Evolutionary conservation across 2,113 vertebrate species (phyloP).

Genomic region (Amblyornis subalaris): DNA sequence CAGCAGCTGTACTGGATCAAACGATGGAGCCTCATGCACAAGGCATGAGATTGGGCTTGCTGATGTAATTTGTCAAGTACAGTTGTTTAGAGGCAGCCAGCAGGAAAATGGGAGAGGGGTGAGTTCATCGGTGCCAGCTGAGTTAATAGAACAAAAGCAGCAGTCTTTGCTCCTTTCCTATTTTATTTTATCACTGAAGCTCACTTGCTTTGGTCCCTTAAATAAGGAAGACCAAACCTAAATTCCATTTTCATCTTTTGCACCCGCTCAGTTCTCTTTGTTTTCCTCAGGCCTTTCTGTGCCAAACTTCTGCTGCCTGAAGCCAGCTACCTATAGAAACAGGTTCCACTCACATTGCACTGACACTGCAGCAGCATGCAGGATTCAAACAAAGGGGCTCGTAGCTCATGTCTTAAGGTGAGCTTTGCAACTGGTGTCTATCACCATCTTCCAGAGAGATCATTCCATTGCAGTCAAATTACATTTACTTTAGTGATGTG

Average conservation of each 20-base stretch:
- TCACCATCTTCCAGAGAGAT: background rate
- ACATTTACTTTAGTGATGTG: background rate
- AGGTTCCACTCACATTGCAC: background rate
- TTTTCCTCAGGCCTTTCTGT: background rate
- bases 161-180: background rate
- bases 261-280: background rate
- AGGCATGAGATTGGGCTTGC: background rate
- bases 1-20: background rate
- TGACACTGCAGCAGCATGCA: background rate
- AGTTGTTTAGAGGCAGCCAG: conserved; percentile 13
- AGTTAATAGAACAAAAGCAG: background rate
- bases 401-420: background rate
- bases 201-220: background rate
- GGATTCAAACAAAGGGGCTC: background rate
- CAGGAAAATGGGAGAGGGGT: background rate
- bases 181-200: background rate
- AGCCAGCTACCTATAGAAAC: background rate
- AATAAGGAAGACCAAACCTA: background rate
- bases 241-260: background rate
- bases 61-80: background rate
- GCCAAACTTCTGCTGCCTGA: background rate
- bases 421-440: background rate
- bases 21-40: background rate
- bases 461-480: background rate
- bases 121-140: background rate